phyloP scores from a whole-genome alignment of 1,140 invertebrate species.

The Drosophila kikkawai region DNA sequence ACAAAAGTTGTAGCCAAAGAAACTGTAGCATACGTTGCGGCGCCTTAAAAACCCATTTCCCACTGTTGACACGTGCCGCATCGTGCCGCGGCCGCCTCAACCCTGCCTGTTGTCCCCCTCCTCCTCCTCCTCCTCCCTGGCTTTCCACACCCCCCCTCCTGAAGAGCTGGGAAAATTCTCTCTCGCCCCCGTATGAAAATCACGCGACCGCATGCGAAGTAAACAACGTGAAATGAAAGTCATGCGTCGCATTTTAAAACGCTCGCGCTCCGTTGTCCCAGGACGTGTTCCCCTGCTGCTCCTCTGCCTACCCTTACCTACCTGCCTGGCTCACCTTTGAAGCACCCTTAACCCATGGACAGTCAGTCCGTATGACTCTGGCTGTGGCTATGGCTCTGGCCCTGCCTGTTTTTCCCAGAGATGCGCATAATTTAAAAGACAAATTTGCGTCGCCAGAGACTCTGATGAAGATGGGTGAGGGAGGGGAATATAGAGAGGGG shows the following conservation, averaged over 20 bases:
- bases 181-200: constrained; percentile 61
- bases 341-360: constrained; percentile 6
- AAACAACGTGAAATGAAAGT: constrained; percentile 82
- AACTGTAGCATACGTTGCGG: constrained; percentile 75
- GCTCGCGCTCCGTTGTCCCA: constrained; percentile 47
- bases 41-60: constrained; percentile 82
- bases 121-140: neutral
- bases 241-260: constrained; percentile 82
- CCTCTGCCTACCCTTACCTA: too few relatives aligned
- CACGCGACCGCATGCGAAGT: constrained; percentile 78
- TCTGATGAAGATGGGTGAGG: constrained; percentile 16
- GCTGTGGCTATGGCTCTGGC: too few relatives aligned
- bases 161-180: neutral
- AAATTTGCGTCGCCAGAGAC: constrained; percentile 57
- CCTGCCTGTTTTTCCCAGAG: constrained; percentile 36
- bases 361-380: too few relatives aligned
- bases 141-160: constrained; percentile 2
- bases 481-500: neutral
- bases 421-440: constrained; percentile 79
- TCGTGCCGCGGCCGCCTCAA: constrained; percentile 64
- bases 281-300: constrained; percentile 45
- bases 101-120: too few relatives aligned
- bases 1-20: constrained; percentile 78
- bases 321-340: neutral
- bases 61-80: constrained; percentile 80